Conservation (phyloP, 2,888 invertebrate species). For the Agonopterix alstromeriana region DNA sequence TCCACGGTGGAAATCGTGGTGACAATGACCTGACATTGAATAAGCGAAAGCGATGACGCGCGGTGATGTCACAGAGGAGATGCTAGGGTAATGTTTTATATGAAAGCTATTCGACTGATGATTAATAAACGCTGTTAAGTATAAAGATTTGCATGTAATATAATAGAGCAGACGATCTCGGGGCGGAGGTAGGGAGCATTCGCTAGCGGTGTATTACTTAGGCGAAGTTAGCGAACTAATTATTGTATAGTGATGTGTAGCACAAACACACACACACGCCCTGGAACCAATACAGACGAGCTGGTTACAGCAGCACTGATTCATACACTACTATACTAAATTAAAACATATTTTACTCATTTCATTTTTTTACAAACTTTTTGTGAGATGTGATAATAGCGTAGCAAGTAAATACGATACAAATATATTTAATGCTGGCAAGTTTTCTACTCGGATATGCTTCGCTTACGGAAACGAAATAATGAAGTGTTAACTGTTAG, state of each 20-base stretch:
- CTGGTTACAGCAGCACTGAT: neutral
- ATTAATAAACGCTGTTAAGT: too few species aligned
- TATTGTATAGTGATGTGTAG: neutral
- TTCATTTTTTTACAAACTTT: conserved; percentile 25
- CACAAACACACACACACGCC: neutral
- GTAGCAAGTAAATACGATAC: conserved; percentile 32
- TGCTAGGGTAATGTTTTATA: too few species aligned
- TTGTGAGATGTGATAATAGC: conserved; percentile 58
- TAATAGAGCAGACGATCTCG: too few species aligned
- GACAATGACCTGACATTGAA: too few species aligned
- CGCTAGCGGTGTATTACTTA: neutral
- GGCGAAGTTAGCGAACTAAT: neutral
- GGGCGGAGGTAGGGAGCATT: too few species aligned
- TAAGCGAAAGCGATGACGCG: too few species aligned
- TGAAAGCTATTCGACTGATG: too few species aligned
- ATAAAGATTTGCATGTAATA: too few species aligned
- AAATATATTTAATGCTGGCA: conserved; percentile 28
- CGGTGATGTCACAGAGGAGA: too few species aligned
- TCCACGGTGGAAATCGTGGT: too few species aligned
- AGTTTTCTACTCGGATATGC: conserved; percentile 37
- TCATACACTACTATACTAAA: neutral
- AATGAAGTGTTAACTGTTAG: neutral
- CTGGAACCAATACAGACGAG: neutral
- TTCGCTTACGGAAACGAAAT: conserved; percentile 25
- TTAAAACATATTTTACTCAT: conserved; percentile 11